A percentile compares a stretch with the other conserved stretches of the same genome.
Evolutionary conservation across 2,888 invertebrate species (phyloP).

Genomic region (Criorhina ranunculi): DNA sequence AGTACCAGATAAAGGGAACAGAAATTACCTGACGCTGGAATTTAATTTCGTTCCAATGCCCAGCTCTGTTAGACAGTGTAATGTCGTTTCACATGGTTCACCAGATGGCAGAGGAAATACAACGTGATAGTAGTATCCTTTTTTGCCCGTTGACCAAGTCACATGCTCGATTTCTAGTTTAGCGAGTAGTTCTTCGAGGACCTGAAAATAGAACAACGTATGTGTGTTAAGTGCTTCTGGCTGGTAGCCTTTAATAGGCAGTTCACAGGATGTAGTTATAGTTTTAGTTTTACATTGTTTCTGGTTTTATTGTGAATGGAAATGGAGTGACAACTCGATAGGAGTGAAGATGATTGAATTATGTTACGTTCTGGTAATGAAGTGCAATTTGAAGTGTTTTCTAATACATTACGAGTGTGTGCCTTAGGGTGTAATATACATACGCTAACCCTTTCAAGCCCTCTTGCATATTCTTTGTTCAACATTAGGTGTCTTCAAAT

Average conservation of each 20-base stretch:
- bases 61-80: constrained; percentile 90
- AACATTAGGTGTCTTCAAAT: too few species aligned
- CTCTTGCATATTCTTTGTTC: too few species aligned
- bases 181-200: constrained; percentile 88
- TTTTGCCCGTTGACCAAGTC: constrained; percentile 89
- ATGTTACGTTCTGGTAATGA: too few species aligned
- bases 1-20: constrained; percentile 9
- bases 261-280: neutral
- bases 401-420: too few species aligned
- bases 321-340: too few species aligned
- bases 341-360: too few species aligned
- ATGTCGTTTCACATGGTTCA: constrained; percentile 89
- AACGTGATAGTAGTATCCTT: constrained; percentile 89
- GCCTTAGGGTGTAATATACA: too few species aligned
- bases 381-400: too few species aligned
- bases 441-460: too few species aligned
- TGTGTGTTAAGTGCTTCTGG: constrained; percentile 1
- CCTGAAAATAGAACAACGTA: constrained; percentile 83
- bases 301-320: too few species aligned
- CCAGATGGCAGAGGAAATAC: constrained; percentile 89
- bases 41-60: constrained; percentile 89
- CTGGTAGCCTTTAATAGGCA: neutral
- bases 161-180: constrained; percentile 89
- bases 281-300: too few species aligned
- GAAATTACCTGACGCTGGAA: constrained; percentile 89